Percentiles rank a stretch among this genome's conserved stretches.
Evolutionary conservation across 1,140 invertebrate genomes (phyloP).

Genomic region (Mactra quadrangularis): DNA sequence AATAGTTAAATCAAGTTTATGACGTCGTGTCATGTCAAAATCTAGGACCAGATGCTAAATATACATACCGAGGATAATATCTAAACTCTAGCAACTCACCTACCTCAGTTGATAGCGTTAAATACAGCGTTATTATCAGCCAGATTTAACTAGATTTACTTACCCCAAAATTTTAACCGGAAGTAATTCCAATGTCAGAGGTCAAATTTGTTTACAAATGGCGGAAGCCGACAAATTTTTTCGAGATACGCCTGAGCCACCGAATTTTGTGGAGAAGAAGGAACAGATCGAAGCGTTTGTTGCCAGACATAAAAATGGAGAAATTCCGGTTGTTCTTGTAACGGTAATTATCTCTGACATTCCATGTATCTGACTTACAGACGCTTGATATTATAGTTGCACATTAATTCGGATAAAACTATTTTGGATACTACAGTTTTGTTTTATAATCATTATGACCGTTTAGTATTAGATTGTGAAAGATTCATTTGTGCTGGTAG

Average conservation of each 20-base stretch:
- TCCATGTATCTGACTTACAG: neutral
- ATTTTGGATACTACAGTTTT: too few species aligned
- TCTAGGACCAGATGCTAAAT: conserved; percentile 22
- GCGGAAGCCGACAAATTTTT: conserved; percentile 64
- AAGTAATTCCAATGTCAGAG: conserved; percentile 25
- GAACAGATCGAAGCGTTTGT: conserved; percentile 89
- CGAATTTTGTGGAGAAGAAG: conserved; percentile 89
- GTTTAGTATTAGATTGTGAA: too few species aligned
- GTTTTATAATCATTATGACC: too few species aligned
- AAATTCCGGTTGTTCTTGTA: conserved; percentile 89
- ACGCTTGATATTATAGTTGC: too few species aligned
- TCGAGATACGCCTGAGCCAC: conserved; percentile 83
- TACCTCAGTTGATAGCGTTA: neutral
- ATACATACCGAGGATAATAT: conserved; percentile 7
- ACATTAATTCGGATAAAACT: too few species aligned
- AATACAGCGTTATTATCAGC: neutral
- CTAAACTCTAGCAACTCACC: neutral
- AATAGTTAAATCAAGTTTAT: too few species aligned
- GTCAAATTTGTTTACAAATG: conserved; percentile 55
- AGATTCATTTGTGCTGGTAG: too few species aligned
- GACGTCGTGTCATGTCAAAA: conserved; percentile 46
- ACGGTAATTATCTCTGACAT: conserved; percentile 87
- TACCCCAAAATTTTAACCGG: conserved; percentile 30
- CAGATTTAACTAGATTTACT: neutral
- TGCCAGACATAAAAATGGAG: conserved; percentile 86